Percentiles rank a stretch among this genome's conserved stretches.
Evolutionary conservation across 2,888 invertebrate genomes (phyloP).

Genomic region (Epinotia nisella): DNA sequence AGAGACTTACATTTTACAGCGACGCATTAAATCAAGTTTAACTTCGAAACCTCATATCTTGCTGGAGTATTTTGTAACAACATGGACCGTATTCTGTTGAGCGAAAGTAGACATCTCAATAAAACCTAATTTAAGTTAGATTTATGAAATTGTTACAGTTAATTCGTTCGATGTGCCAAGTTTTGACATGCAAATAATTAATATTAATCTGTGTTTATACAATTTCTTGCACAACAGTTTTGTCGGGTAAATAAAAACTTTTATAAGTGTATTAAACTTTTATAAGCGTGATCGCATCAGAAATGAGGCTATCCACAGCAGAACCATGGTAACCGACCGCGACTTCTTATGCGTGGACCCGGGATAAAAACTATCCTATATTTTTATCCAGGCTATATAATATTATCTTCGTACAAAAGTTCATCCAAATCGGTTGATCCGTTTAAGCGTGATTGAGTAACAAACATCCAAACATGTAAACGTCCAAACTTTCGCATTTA

Average conservation of each 20-base stretch:
- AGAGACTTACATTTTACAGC: conserved; percentile 31
- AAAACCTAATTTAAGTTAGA: background rate
- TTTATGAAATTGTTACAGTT: background rate
- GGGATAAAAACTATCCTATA: no score
- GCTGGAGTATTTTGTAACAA: background rate
- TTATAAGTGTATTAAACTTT: no score
- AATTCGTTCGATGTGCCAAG: conserved; percentile 2
- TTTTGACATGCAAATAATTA: conserved; percentile 21
- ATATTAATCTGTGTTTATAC: conserved; percentile 23
- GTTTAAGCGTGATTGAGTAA: no score
- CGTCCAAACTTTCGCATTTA: no score
- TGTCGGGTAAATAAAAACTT: conserved; percentile 13
- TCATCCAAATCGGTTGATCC: no score
- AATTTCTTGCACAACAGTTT: conserved; percentile 18
- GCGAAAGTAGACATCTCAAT: conserved; percentile 2
- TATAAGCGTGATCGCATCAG: no score
- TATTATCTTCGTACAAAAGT: no score
- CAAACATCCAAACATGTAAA: no score
- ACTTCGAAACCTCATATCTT: background rate
- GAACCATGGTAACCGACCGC: no score
- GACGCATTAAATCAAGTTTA: conserved; percentile 11
- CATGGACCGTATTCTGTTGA: background rate
- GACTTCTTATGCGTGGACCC: no score
- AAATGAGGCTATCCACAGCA: no score
- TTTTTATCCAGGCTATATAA: no score